Evolutionary conservation across 1,140 invertebrate species (phyloP), one percentile per base, ranked within the genome.

Genomic region (Dreissena rostriformis): DNA sequence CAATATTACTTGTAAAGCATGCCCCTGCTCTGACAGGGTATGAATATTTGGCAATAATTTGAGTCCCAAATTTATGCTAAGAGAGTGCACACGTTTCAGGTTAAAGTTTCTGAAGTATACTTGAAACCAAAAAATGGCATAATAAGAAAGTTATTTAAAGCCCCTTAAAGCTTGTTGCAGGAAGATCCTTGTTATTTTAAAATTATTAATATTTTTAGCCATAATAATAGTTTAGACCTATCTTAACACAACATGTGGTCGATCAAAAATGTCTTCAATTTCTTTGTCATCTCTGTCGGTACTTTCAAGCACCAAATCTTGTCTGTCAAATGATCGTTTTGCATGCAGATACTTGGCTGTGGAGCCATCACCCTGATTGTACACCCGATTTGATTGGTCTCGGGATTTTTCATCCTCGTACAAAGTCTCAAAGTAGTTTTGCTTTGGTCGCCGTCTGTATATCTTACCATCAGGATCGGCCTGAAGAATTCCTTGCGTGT

Each of bases 321-420:
- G 68, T 53, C 63, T 79, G 26, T 81, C 71, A 83, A 71, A 79
- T 49, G 29, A 57, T 55, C 49, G n/a, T 53, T 75, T 84, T 7
- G n/a, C 52, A 19, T 22, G 22, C 15, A 84, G 39, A 52, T 77
- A 84, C 22, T 52, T 77, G 24, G 66, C 65, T 0, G 66, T 52
- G n/a, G 63, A 71, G 51, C 73, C 73, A 72, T 77, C 74, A 68
- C 87, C 49, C 66, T 86, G 75, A 15, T 84, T 57, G 76, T 84
- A 51, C 79, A 28, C 2, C 57, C 22, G 17, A n/a, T 61, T 61
- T 24, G 17, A n/a, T 61, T 61, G 17, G 22, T 61, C 57, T 61
- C 22, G 57, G 17, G 57, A 61, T 24, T 61, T 61, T 19, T 61
- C 22, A 12, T 61, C 22, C 57, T 61, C 17, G 6, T n/a, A 24